Conservation (phyloP, 1,140 invertebrate genomes). For the Muscidifurax raptorellus region DNA sequence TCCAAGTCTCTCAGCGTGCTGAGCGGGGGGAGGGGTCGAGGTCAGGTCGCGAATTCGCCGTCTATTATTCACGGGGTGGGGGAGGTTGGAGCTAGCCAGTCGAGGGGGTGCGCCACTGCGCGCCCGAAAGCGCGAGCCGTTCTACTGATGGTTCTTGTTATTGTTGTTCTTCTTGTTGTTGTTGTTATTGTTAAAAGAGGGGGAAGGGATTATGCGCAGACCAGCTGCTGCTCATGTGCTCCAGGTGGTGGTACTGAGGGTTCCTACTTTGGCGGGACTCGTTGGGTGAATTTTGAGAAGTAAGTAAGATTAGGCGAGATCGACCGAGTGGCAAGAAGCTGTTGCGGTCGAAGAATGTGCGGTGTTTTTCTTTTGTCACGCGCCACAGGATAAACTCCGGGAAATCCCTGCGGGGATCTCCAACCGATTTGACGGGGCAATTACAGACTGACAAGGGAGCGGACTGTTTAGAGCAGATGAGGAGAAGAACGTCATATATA, state of each 20-base stretch:
- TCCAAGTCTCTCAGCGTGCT: too few relatives aligned
- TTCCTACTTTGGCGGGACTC: not conserved
- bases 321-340: not conserved
- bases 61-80: slow-evolving; percentile 29
- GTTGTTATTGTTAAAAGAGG: too few relatives aligned
- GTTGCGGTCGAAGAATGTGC: not conserved
- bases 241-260: too few relatives aligned
- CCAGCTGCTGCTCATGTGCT: not conserved
- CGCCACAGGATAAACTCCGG: too few relatives aligned
- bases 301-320: not conserved
- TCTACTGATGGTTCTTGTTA: slow-evolving; percentile 18
- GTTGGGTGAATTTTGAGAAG: not conserved
- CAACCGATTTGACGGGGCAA: too few relatives aligned
- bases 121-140: slow-evolving; percentile 7
- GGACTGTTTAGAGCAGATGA: too few relatives aligned
- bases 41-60: slow-evolving; percentile 29
- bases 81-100: not conserved
- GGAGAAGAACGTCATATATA: too few relatives aligned
- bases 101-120: not conserved
- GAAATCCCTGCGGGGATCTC: too few relatives aligned
- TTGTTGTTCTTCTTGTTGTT: not conserved
- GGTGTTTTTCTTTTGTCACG: too few relatives aligned
- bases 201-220: not conserved
- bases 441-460: too few relatives aligned
- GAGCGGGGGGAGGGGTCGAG: slow-evolving; percentile 34